phyloP scores from a whole-genome alignment of 2,113 vertebrate genomes.

The Grus americana region DNA sequence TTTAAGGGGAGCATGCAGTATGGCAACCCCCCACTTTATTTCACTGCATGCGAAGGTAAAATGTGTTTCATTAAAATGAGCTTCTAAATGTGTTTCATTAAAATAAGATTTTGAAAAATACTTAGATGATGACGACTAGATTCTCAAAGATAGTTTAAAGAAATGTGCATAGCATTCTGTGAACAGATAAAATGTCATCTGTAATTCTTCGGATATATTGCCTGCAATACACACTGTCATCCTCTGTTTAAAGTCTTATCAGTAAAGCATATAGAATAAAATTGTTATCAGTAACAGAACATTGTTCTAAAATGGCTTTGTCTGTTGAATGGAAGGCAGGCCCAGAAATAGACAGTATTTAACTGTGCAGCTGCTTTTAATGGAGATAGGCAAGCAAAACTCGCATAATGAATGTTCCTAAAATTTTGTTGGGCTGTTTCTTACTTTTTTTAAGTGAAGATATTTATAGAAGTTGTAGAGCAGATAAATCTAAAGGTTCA shows the following conservation, averaged over 20 bases:
- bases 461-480: not conserved
- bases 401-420: not conserved
- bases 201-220: slow-evolving; percentile 18
- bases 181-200: slow-evolving; percentile 38
- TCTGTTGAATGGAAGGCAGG: not conserved
- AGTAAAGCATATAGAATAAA: not conserved
- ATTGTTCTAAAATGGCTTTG: slow-evolving; percentile 22
- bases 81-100: slow-evolving; percentile 77
- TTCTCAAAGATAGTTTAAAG: slow-evolving; percentile 9
- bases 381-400: not conserved
- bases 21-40: not conserved
- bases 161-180: not conserved
- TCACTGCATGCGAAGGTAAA: slow-evolving; percentile 55
- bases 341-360: not conserved
- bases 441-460: not conserved
- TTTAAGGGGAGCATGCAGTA: not conserved
- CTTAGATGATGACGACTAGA: slow-evolving; percentile 44
- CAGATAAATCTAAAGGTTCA: not conserved
- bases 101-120: slow-evolving; percentile 69
- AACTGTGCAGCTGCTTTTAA: not conserved
- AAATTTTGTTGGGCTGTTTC: not conserved
- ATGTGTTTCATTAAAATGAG: slow-evolving; percentile 76
- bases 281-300: slow-evolving; percentile 6
- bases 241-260: slow-evolving; percentile 14
- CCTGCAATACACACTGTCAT: not conserved